Conservation (phyloP, 2,113 vertebrate genomes). For the Archilochus colubris region DNA sequence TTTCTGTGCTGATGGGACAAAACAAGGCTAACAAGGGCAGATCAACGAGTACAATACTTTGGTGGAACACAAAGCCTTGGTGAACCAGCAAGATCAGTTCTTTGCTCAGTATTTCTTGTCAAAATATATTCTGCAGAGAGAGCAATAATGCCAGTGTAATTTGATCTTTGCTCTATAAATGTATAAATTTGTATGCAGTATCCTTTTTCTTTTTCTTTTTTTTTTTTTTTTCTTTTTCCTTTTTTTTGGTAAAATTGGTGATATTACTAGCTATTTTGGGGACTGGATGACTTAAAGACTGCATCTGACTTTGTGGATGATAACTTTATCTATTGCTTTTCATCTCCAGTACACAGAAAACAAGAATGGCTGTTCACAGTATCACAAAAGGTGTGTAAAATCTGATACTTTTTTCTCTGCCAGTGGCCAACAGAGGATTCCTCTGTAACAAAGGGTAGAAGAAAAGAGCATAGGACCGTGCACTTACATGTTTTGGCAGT, state of each 20-base stretch:
- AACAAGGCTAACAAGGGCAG: neutral
- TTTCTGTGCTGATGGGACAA: neutral
- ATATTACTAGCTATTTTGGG: neutral
- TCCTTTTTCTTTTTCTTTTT: neutral
- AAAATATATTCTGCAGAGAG: neutral
- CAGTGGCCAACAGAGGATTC: neutral
- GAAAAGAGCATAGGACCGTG: neutral
- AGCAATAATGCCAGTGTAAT: neutral
- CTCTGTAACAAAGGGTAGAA: neutral
- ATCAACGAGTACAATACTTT: neutral
- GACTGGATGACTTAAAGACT: neutral
- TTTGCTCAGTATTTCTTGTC: neutral
- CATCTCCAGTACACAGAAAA: neutral
- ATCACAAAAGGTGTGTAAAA: neutral
- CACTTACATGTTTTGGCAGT: neutral
- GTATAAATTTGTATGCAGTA: neutral
- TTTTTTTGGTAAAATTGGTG: neutral
- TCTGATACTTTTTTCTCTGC: neutral
- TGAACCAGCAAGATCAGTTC: neutral
- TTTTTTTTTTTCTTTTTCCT: too few species aligned
- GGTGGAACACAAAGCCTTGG: neutral
- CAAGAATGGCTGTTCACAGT: neutral
- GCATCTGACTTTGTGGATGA: neutral
- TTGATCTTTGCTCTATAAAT: neutral
- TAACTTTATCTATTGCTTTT: neutral